phyloP scores from a whole-genome alignment of 2,888 invertebrate genomes.

The Toxonevra muliebris region DNA sequence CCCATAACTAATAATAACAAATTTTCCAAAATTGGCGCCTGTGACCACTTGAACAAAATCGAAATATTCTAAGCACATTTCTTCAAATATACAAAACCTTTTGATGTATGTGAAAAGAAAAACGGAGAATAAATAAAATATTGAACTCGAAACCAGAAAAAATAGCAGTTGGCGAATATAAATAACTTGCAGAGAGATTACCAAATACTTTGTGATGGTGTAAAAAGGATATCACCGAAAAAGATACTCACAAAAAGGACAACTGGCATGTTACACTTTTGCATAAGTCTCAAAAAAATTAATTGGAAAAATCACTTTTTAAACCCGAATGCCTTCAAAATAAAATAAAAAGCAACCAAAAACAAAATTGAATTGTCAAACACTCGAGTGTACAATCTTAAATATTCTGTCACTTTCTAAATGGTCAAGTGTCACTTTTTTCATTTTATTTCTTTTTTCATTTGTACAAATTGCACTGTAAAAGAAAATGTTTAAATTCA shows the following conservation, averaged over 20 bases:
- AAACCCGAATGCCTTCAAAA: constrained; percentile 23
- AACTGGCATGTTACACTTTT: no score
- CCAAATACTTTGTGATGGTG: no score
- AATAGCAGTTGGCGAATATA: no score
- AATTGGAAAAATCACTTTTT: constrained; percentile 31
- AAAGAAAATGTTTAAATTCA: constrained; percentile 37
- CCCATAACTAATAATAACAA: constrained; percentile 22
- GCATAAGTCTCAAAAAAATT: constrained; percentile 5
- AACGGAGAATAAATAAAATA: no score
- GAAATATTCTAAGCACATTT: constrained; percentile 32
- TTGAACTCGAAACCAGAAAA: no score
- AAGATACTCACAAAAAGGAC: no score
- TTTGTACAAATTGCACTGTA: constrained; percentile 17
- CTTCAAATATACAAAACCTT: constrained; percentile 9
- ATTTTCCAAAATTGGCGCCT: constrained; percentile 36
- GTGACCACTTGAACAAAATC: constrained; percentile 43
- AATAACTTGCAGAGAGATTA: no score
- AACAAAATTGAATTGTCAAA: no score
- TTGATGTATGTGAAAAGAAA: no score
- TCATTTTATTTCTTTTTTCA: constrained; percentile 17
- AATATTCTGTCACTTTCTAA: neutral
- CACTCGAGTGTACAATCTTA: no score
- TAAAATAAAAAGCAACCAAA: neutral
- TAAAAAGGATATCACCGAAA: no score
- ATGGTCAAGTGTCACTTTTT: neutral